Percentiles rank a stretch among this genome's conserved stretches.
phyloP scores from a whole-genome alignment of 1,140 invertebrate genomes.

The Cydia pomonella region DNA sequence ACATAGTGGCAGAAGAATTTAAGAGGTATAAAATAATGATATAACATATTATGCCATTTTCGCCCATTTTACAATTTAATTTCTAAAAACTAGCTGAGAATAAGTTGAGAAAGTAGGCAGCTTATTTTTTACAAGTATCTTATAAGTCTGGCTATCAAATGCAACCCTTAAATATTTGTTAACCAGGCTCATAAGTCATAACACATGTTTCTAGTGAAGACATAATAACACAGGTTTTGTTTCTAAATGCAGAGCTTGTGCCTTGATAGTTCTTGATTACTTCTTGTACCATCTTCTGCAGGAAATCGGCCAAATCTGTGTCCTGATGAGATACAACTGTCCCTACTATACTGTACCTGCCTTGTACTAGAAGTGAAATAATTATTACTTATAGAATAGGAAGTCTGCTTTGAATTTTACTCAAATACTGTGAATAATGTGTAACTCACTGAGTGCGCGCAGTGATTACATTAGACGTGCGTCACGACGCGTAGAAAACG shows the following conservation, averaged over 20 bases:
- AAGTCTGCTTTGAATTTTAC: slow-evolving; percentile 65
- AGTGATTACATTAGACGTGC: slow-evolving; percentile 76
- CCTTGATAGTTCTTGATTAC: neutral
- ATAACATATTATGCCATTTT: neutral
- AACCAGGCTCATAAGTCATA: no score
- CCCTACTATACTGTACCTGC: slow-evolving; percentile 36
- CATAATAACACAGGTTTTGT: no score
- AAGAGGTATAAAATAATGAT: neutral
- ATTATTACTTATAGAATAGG: slow-evolving; percentile 18
- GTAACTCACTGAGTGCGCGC: slow-evolving; percentile 79
- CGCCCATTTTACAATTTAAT: neutral
- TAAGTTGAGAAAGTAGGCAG: no score
- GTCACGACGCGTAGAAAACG: slow-evolving; percentile 69
- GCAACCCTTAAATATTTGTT: no score
- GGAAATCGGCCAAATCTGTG: neutral
- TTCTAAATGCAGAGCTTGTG: neutral
- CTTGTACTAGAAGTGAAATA: slow-evolving; percentile 29
- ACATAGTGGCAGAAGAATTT: neutral
- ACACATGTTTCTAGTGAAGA: no score
- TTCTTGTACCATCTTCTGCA: neutral
- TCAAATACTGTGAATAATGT: slow-evolving; percentile 73
- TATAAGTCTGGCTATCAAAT: no score
- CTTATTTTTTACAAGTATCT: no score
- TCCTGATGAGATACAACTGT: neutral
- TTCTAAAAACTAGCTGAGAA: neutral